phyloP scores from a whole-genome alignment of 2,113 vertebrate genomes.

The Columba janthina region DNA sequence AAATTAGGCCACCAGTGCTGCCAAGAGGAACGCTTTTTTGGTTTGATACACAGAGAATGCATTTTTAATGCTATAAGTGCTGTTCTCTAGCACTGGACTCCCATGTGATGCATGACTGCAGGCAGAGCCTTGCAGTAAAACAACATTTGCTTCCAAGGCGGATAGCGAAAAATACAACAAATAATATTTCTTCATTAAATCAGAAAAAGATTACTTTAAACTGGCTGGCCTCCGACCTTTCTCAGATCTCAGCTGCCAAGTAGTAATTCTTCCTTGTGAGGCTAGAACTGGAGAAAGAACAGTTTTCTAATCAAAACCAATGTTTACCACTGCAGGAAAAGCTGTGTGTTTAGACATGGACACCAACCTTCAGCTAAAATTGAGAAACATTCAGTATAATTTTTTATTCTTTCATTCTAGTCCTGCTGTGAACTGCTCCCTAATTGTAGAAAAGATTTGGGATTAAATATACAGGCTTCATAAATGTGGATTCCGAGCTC shows the following conservation, averaged over 20 bases:
- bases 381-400: not conserved
- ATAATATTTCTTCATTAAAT: conserved; percentile 7
- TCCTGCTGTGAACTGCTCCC: not conserved
- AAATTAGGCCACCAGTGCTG: conserved; percentile 45
- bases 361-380: not conserved
- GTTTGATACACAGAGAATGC: conserved; percentile 26
- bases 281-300: not conserved
- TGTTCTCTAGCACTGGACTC: conserved; percentile 24
- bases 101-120: conserved; percentile 32
- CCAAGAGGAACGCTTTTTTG: conserved; percentile 34
- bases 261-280: not conserved
- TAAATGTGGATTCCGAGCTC: not conserved
- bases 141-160: not conserved
- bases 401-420: not conserved
- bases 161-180: not conserved
- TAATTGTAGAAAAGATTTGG: not conserved
- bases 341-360: not conserved
- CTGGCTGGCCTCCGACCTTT: not conserved
- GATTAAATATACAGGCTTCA: not conserved
- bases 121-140: conserved; percentile 8
- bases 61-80: conserved; percentile 66
- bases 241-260: not conserved
- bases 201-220: not conserved
- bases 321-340: not conserved
- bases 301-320: not conserved